Evolutionary conservation across 2,888 invertebrate species (phyloP).

Genomic region (Formica aserva): DNA sequence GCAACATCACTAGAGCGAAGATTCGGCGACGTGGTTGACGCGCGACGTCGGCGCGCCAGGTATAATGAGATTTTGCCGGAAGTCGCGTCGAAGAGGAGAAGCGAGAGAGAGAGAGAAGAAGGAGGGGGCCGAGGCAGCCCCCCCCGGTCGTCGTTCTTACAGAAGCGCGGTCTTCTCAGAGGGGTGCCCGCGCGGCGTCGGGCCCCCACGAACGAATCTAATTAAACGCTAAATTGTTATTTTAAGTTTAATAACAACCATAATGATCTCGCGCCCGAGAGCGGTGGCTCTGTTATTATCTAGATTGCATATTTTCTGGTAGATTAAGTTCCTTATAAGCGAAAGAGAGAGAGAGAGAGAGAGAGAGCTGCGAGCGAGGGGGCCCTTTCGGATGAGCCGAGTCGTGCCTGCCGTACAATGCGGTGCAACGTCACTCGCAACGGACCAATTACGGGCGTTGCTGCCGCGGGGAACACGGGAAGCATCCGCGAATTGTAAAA

Average conservation of each 20-base stretch:
- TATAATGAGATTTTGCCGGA: slow-evolving; percentile 71
- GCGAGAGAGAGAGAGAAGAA: background rate
- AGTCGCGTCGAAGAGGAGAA: slow-evolving; percentile 55
- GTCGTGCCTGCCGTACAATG: slow-evolving; percentile 57
- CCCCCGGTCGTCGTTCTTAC: slow-evolving; percentile 19
- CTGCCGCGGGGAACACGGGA: background rate
- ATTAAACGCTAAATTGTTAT: slow-evolving; percentile 85
- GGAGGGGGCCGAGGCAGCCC: background rate
- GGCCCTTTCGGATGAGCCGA: slow-evolving; percentile 34
- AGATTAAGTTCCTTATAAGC: slow-evolving; percentile 80
- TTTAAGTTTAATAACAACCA: slow-evolving; percentile 83
- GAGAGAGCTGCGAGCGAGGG: slow-evolving; percentile 50
- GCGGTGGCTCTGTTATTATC: slow-evolving; percentile 83
- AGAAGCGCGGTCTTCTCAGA: slow-evolving; percentile 46
- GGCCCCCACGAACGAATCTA: slow-evolving; percentile 77
- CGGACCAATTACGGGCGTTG: slow-evolving; percentile 64
- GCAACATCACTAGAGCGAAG: slow-evolving; percentile 28
- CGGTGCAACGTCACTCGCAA: slow-evolving; percentile 59
- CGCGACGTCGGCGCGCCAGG: slow-evolving; percentile 38
- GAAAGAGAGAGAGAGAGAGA: background rate
- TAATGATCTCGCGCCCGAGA: slow-evolving; percentile 82
- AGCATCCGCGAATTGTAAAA: background rate
- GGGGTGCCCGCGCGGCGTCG: slow-evolving; percentile 27
- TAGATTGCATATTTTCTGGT: slow-evolving; percentile 85
- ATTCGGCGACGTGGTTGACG: slow-evolving; percentile 41